A percentile compares a stretch with the other conserved stretches of the same genome.
Evolutionary conservation across 2,113 vertebrate species (phyloP).

Genomic region (Carlito syrichta): DNA sequence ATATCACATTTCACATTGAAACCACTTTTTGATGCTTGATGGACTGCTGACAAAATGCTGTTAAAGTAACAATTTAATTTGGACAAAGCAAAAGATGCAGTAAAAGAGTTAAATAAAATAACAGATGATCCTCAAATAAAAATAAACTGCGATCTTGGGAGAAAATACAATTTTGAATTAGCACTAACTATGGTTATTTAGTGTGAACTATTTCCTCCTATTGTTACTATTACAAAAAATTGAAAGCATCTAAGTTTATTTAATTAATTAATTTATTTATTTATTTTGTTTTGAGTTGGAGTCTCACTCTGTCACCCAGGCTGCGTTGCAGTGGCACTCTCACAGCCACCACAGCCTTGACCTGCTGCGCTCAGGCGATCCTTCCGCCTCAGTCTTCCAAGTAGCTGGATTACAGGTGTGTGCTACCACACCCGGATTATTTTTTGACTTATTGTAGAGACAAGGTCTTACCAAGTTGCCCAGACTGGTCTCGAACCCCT

Average conservation of each 20-base stretch:
- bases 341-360: too few species aligned
- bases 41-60: neutral
- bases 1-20: neutral
- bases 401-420: too few species aligned
- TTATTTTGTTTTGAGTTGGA: too few species aligned
- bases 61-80: neutral
- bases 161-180: neutral
- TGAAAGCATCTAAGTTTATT: neutral
- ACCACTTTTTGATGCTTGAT: neutral
- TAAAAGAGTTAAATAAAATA: neutral
- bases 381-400: too few species aligned
- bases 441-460: too few species aligned
- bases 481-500: too few species aligned
- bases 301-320: too few species aligned
- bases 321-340: too few species aligned
- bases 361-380: too few species aligned
- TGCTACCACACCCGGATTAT: too few species aligned
- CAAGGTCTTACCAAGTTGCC: too few species aligned
- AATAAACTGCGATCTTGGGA: neutral
- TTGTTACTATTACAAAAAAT: neutral
- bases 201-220: neutral
- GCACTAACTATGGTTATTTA: neutral
- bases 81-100: neutral
- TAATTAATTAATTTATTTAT: too few species aligned
- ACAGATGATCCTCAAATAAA: neutral